These are phyloP conservation scores for Proisotoma minuta DNA, from an alignment of 2,888 invertebrate genomes.

Conservation along the genomic window DNA sequence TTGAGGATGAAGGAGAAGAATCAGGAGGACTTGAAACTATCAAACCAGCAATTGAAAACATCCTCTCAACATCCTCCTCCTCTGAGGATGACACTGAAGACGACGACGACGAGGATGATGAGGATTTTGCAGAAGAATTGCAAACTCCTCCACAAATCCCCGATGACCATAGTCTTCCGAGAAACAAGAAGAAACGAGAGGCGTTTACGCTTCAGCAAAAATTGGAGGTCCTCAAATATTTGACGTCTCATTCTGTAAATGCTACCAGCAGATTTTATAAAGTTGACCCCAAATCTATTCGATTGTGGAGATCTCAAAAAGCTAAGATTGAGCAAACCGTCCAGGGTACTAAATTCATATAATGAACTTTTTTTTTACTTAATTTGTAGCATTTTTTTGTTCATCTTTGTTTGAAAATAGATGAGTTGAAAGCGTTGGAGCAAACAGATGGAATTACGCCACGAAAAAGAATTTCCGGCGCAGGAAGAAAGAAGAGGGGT, in stretches of 20 bases:
- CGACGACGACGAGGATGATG: background rate
- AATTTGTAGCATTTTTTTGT: background rate
- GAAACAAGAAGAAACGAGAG: conserved; percentile 3
- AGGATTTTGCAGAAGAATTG: background rate
- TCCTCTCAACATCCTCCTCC: background rate
- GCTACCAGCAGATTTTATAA: conserved; percentile 18
- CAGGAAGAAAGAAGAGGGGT: conserved; percentile 15
- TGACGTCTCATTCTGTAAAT: conserved; percentile 15
- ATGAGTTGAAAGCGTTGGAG: conserved; percentile 1
- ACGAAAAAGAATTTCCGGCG: conserved; percentile 11
- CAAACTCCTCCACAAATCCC: background rate
- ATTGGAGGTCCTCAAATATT: conserved; percentile 17
- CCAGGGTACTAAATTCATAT: background rate
- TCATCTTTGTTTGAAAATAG: conserved; percentile 10
- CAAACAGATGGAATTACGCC: conserved; percentile 1
- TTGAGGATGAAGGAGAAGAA: background rate
- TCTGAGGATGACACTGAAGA: background rate
- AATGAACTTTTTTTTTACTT: background rate
- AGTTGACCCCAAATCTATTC: conserved; percentile 23
- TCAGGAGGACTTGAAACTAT: background rate
- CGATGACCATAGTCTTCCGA: too few species aligned
- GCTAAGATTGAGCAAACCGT: background rate
- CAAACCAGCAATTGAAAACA: conserved; percentile 1
- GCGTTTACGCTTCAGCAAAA: conserved; percentile 22
- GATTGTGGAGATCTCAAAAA: conserved; percentile 18